A percentile compares a stretch with the other conserved stretches of the same genome.
These are phyloP conservation scores for Amphipoea oculea DNA, from an alignment of 2,888 invertebrate genomes.

Conservation along the genomic window DNA sequence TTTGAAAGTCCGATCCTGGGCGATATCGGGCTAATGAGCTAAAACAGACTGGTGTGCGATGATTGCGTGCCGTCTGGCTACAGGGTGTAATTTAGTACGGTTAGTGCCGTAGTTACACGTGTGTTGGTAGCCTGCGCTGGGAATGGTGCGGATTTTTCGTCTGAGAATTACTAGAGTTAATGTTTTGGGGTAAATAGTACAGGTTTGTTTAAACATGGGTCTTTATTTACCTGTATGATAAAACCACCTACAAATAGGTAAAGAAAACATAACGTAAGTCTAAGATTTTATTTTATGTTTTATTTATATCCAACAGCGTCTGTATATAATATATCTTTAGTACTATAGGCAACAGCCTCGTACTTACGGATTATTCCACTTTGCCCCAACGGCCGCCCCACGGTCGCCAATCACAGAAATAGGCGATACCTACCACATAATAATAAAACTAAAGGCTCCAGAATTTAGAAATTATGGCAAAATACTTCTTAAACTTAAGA, in stretches of 20 bases:
- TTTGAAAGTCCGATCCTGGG: constrained; percentile 84
- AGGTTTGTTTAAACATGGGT: background rate
- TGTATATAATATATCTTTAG: background rate
- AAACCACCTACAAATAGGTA: too few species aligned
- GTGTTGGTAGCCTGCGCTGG: constrained; percentile 9
- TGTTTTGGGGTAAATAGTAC: constrained; percentile 7
- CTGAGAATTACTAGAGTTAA: background rate
- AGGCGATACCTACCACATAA: too few species aligned
- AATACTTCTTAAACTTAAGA: too few species aligned
- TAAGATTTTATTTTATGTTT: background rate
- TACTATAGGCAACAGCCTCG: too few species aligned
- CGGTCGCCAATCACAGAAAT: too few species aligned
- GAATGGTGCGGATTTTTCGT: constrained; percentile 10
- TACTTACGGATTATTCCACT: too few species aligned
- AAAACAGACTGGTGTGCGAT: constrained; percentile 74
- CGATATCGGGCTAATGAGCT: constrained; percentile 86
- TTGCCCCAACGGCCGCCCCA: too few species aligned
- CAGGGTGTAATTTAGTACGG: constrained; percentile 64
- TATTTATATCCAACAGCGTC: background rate
- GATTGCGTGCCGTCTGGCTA: constrained; percentile 75
- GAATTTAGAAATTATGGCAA: too few species aligned
- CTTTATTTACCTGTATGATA: background rate
- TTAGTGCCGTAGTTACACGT: constrained; percentile 35
- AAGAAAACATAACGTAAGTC: background rate
- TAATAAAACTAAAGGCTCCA: too few species aligned